Evolutionary conservation across 2,797 vertebrate genomes (phyloP).

Genomic region (Dromococcyx pavoninus): DNA sequence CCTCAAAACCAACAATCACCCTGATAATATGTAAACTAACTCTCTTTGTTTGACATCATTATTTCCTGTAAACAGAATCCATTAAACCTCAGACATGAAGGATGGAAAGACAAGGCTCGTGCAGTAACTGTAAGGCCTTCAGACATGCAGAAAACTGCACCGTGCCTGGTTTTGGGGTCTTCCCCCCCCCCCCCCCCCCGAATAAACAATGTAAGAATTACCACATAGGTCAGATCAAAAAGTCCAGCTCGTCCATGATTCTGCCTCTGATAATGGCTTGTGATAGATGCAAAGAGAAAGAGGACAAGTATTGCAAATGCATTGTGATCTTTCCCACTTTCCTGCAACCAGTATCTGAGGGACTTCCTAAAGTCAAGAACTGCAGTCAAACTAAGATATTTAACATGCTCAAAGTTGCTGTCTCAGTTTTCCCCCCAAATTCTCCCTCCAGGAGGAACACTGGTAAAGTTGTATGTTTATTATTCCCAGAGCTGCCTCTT

Average conservation of each 20-base stretch:
- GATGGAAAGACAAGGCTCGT: not conserved
- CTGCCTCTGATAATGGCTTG: not conserved
- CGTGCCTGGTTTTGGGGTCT: not conserved
- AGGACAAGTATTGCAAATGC: not conserved
- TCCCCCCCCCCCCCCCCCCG: accelerated
- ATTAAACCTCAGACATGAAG: not conserved
- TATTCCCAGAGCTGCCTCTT: not conserved
- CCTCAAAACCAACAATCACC: not conserved
- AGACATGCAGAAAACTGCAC: not conserved
- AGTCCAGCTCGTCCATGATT: not conserved
- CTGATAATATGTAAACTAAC: not conserved
- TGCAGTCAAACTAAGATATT: not conserved
- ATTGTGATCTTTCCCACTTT: not conserved
- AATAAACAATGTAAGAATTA: not conserved
- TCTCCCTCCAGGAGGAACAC: not conserved
- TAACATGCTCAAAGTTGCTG: not conserved
- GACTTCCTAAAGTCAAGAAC: not conserved
- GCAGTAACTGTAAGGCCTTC: not conserved
- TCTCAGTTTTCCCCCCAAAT: not conserved
- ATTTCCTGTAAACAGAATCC: not conserved
- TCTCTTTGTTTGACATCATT: not conserved
- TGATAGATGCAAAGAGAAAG: not conserved
- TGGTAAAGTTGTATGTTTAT: not conserved
- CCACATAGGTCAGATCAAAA: not conserved
- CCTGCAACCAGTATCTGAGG: not conserved